Evolutionary conservation across 2,113 vertebrate genomes (phyloP), one percentile per base, ranked within the genome.

Genomic region (Anolis sagrei): DNA sequence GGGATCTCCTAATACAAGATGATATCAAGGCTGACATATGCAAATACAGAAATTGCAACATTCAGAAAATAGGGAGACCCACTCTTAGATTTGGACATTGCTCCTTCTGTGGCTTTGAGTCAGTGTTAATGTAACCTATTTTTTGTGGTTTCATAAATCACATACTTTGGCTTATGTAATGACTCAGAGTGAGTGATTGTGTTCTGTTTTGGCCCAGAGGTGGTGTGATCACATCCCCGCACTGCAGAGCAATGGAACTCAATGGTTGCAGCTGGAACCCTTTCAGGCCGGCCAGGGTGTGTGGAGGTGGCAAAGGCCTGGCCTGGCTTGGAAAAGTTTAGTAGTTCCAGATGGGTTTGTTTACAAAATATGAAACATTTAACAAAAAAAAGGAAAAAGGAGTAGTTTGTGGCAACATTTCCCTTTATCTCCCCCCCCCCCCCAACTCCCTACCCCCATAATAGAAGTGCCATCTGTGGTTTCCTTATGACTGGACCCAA

Each of bases 111-210:
- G 93, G 94, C 85, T 93, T 91, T 90, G 58, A 95, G 86, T 93
- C 92, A 2, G 14, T 85, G 92, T 89, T 91, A 80, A 80, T 64
- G 89, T 82, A 92, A 91, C 93, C 86, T 93, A 95, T 89, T 94
- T 95, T 94, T 93, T 95, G 95, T 93, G 96, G 95, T 94, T 90
- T 93, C 89, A 92, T 92, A 92, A 95, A 93, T 96, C 96, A 95
- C 92, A 90, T 92, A 94, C 83, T 93, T 87, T 76, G 92, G 92
- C 93, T 93, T 89, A 92, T 93, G 92, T 91, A 95, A 93, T 96
- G 96, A 96, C 93, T 96, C 95, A 95, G 90, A 93, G 89, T 87
- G 92, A 95, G 90, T 92, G 95, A 95, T 93, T 94, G 90, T 93
- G 94, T 93, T 95, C 92, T 91, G 85, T 92, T 87, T 90, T 95